Evolutionary conservation across 2,888 invertebrate species (phyloP), one percentile per base, ranked within the genome.

Genomic region (Drosophila fulvimacula): DNA sequence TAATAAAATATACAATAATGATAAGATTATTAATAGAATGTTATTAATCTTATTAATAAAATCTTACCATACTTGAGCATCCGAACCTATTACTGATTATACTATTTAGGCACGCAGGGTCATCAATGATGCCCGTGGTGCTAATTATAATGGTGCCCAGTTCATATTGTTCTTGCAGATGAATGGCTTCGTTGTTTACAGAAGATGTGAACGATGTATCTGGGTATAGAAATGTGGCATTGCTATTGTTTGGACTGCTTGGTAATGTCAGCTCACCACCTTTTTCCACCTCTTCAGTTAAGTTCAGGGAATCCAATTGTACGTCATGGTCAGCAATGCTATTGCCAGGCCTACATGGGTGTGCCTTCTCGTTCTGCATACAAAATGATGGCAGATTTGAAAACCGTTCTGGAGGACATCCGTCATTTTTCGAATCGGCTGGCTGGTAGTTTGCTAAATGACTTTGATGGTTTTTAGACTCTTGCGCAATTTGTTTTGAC

Each of bases 101-200:
- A 34, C 52, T 69, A 19, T 74, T 79, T 0, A 75, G 24, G 38
- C 62, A 69, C 13, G 69, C 46, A 11, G 69, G 44, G 6, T 73
- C 76, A 5, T 76, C 67, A 5, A 71, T 49, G 6, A 69, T 67
- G 5, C 75, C 76, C 1, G 74, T 61, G 19, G 79, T 67, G 42
- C 82, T 86, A 27, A 85, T 82, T 27, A 88, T 83, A 24, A 85
- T 82, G 5, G 86, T 89, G 5, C 82, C 85, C n/a, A 88, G 55
- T 46, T 84, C 87, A 65, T 73, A 81, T 55, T 86, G 77, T 10
- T 74, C 71, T 13, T 73, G 69, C 38, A 69, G 48, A 39, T 61
- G 72, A 21, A 69, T 41, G 13, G 48, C 59, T 1, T 78, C 73
- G 0, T 32, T 19, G 9, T 46, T 65, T 15, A 38, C 5, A 2